Conservation (phyloP, 2,888 invertebrate genomes). For the Spodoptera exigua region DNA sequence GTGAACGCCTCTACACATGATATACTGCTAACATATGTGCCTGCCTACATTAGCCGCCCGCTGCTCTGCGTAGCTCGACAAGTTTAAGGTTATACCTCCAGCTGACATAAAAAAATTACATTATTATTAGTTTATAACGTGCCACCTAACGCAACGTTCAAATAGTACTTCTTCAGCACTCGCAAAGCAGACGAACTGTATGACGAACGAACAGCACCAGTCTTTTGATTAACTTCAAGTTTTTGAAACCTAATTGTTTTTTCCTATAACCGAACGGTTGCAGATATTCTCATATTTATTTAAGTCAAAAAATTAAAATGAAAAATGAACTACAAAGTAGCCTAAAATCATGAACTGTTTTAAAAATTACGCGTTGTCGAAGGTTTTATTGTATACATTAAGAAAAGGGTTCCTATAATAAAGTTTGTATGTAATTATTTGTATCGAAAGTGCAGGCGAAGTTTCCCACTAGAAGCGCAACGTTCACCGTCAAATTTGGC, state of each 20-base stretch:
- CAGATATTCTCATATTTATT: too few species aligned
- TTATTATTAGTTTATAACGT: constrained; percentile 18
- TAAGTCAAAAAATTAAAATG: too few species aligned
- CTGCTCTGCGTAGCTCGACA: constrained; percentile 59
- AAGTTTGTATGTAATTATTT: too few species aligned
- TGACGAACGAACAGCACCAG: constrained; percentile 1
- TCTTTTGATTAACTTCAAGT: too few species aligned
- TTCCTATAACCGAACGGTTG: too few species aligned
- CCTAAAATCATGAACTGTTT: too few species aligned
- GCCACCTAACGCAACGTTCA: constrained; percentile 16
- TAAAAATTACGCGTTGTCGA: too few species aligned
- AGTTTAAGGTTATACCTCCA: constrained; percentile 71
- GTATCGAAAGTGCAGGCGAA: constrained; percentile 9
- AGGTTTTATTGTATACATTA: too few species aligned
- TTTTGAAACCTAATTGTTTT: too few species aligned
- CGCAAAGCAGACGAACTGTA: constrained; percentile 8
- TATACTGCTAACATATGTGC: constrained; percentile 77
- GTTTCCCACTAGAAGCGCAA: constrained; percentile 13
- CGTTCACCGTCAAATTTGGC: constrained; percentile 37
- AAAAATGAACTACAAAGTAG: too few species aligned
- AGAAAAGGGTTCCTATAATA: too few species aligned
- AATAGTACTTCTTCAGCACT: constrained; percentile 8
- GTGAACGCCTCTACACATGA: constrained; percentile 72
- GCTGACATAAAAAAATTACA: constrained; percentile 49
- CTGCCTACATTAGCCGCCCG: constrained; percentile 65